Percentiles rank a stretch among this genome's conserved stretches.
These are phyloP conservation scores for Stratiolaelaps scimitus DNA, from an alignment of 1,140 invertebrate species.

Conservation along the genomic window DNA sequence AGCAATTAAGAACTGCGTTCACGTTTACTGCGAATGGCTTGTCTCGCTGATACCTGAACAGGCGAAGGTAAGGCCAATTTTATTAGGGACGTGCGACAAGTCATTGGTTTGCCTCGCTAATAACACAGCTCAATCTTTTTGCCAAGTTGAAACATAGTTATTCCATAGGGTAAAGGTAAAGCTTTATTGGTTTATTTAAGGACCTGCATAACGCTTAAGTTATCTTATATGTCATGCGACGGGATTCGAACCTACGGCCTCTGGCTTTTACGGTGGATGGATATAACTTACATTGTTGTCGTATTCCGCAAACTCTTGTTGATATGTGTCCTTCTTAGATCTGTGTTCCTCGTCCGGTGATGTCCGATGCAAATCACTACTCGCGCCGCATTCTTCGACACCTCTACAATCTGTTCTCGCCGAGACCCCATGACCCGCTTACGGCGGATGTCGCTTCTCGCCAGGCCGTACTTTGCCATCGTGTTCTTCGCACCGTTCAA, in stretches of 20 bases:
- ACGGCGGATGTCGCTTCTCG: slow-evolving; percentile 66
- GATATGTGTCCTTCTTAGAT: slow-evolving; percentile 45
- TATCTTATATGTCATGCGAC: too few relatives aligned
- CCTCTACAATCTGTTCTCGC: slow-evolving; percentile 87
- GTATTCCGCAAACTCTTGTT: too few relatives aligned
- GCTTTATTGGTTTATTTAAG: too few relatives aligned
- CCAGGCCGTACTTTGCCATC: slow-evolving; percentile 86
- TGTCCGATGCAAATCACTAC: slow-evolving; percentile 79
- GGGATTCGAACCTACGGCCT: too few relatives aligned
- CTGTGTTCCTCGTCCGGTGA: slow-evolving; percentile 68
- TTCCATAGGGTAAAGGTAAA: too few relatives aligned
- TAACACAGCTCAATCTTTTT: too few relatives aligned
- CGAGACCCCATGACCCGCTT: slow-evolving; percentile 55
- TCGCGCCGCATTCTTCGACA: slow-evolving; percentile 79
- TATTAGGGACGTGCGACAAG: too few relatives aligned
- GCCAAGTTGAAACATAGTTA: too few relatives aligned
- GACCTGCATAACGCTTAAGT: too few relatives aligned
- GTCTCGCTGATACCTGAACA: slow-evolving; percentile 68
- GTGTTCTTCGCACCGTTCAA: slow-evolving; percentile 75
- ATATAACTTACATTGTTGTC: too few relatives aligned
- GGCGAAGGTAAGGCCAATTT: slow-evolving; percentile 31
- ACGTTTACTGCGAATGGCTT: slow-evolving; percentile 93
- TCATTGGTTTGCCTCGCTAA: too few relatives aligned
- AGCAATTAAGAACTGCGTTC: slow-evolving; percentile 85
- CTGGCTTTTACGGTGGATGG: too few relatives aligned